Base-by-base conservation (phyloP, 2,113 vertebrate species). In the Takifugu bimaculatus region DNA sequence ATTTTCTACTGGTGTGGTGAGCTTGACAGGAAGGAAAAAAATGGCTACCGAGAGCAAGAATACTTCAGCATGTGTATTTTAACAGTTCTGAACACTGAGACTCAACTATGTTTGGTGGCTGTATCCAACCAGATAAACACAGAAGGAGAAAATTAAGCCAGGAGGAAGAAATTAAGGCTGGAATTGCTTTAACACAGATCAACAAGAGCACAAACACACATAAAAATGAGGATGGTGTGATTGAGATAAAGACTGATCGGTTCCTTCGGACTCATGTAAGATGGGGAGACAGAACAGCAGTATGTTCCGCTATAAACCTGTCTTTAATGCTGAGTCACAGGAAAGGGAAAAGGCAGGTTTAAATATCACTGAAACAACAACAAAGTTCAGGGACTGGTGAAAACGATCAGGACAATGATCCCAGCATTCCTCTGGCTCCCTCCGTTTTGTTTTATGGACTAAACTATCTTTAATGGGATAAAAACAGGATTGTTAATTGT, bases 1-100 rank as follows among this genome's bases (percentile, higher is more conserved):
- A 86, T 88, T 89, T 89, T 88, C 86, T 81, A 84, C 83, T 80
- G 72, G 79, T 82, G 75, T 68, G 80, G 72, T 71, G 80, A 78
- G 77, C 72, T 63, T 63, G 29, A 69, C 11, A 54, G n/a, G 66
- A 32, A 57, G 32, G 29, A 26, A 13, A 13, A 43, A 58, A 48
- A 48, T 15, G 12, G 13, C 13, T 48, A 14, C 45, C 6, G 2
- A 48, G 42, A 27, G 68, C 45, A 47, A 20, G 20, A 20, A 20
- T 65, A 70, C 35, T 39, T 9, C 35, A 39, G 7, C 7, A 39
- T 11, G 7, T 35, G 3, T 6, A 49, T 20, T n/a, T 3, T 2
- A 15, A 50, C 48, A 50, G 5, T 9, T 7, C 1, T 20, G 15
- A 2, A 49, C 14, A 15, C 13, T n/a, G 7, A 50, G 3, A 50